These are phyloP conservation scores for Drosophila diplacantha DNA, from an alignment of 2,888 invertebrate genomes.

Conservation along the genomic window DNA sequence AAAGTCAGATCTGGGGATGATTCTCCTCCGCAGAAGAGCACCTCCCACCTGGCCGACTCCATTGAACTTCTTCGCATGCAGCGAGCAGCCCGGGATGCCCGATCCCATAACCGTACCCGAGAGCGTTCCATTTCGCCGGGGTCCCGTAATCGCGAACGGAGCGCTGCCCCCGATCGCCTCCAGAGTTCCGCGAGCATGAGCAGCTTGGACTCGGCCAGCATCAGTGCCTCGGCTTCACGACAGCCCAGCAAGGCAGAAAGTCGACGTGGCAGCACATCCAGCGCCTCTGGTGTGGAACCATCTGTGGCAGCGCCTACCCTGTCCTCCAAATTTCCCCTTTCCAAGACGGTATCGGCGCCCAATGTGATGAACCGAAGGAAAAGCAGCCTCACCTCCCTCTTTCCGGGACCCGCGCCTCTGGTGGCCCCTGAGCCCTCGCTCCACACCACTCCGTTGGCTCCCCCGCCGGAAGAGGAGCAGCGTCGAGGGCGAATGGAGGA, in stretches of 20 bases:
- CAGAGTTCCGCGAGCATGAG: slow-evolving; percentile 66
- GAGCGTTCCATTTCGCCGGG: slow-evolving; percentile 65
- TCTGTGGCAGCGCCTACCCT: slow-evolving; percentile 38
- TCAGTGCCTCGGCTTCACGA: slow-evolving; percentile 46
- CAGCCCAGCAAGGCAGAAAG: slow-evolving; percentile 55
- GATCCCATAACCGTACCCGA: slow-evolving; percentile 54
- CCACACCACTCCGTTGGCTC: slow-evolving; percentile 66
- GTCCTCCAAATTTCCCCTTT: slow-evolving; percentile 70
- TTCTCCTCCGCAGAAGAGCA: slow-evolving; percentile 48
- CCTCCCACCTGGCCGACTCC: slow-evolving; percentile 61
- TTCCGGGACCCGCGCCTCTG: slow-evolving; percentile 72
- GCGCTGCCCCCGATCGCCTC: slow-evolving; percentile 70
- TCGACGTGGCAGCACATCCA: slow-evolving; percentile 68
- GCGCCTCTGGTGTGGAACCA: slow-evolving; percentile 45
- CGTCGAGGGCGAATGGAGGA: slow-evolving; percentile 52
- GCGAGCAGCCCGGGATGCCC: slow-evolving; percentile 57
- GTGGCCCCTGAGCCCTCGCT: slow-evolving; percentile 64
- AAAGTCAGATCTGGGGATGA: slow-evolving; percentile 30
- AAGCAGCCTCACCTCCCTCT: slow-evolving; percentile 66
- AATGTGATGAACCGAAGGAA: slow-evolving; percentile 65
- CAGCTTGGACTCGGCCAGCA: slow-evolving; percentile 65
- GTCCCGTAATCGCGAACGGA: slow-evolving; percentile 56
- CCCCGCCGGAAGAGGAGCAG: slow-evolving; percentile 34
- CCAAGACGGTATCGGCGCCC: slow-evolving; percentile 73
- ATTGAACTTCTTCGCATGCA: slow-evolving; percentile 71